These are phyloP conservation scores for Pterostichus madidus DNA, from an alignment of 2,888 invertebrate genomes.

Conservation along the genomic window DNA sequence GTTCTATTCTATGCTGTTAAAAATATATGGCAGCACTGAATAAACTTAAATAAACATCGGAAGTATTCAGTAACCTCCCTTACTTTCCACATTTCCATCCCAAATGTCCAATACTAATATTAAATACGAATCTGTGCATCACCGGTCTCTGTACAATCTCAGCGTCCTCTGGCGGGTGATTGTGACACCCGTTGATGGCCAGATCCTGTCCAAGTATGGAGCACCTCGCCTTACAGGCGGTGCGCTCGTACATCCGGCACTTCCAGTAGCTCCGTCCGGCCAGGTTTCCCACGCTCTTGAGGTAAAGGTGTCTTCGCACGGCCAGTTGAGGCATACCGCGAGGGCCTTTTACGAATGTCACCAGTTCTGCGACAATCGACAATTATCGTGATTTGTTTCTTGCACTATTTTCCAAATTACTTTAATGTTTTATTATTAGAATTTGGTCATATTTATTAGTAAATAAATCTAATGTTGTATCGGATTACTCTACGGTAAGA, in stretches of 20 bases:
- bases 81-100: background rate
- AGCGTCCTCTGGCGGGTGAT: conserved; percentile 14
- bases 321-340: conserved; percentile 72
- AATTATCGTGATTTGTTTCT: no score
- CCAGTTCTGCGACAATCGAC: conserved; percentile 71
- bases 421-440: no score
- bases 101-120: background rate
- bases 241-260: conserved; percentile 73
- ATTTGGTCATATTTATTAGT: no score
- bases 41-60: background rate
- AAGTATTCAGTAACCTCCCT: background rate
- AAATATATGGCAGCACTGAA: no score
- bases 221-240: conserved; percentile 74
- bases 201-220: conserved; percentile 55
- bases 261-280: conserved; percentile 75
- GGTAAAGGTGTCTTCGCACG: conserved; percentile 73
- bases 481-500: no score
- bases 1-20: no score
- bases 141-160: no score
- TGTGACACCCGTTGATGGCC: background rate
- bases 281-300: conserved; percentile 74
- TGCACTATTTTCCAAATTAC: no score
- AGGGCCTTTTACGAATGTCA: conserved; percentile 73
- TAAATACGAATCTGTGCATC: no score
- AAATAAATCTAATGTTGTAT: no score